Base-by-base conservation (phyloP, 2,797 vertebrate genomes). In the Antennarius maculatus region DNA sequence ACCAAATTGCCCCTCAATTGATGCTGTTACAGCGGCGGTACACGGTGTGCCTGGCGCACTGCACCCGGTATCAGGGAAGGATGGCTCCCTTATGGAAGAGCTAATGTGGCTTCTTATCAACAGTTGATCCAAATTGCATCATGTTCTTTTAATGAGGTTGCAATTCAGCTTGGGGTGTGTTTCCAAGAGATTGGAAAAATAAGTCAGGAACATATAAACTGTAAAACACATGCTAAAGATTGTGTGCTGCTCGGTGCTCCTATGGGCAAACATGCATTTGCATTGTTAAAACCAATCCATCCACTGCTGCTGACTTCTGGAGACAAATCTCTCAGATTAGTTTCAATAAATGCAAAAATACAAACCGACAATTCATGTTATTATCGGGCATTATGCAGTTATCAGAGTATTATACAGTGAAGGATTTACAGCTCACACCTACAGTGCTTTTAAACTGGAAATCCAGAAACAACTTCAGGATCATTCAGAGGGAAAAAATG, bases 141-240 rank as follows among this genome's bases (percentile, higher is more conserved):
- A 86, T 89, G 82, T 88, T 90, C 79, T 84, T 90, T 91, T 86
- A 91, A 91, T 91, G 87, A 82, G 85, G 71, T 69, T 81, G 72
- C 77, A 59, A 67, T 87, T 82, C 50, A 55, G 74, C 79, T 83
- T 12, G 45, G 78, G 73, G 49, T 53, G 67, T 76, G 65, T 79
- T 79, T 70, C 50, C 45, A 41, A 11, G 71, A 13, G 54, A 77
- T 55, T 77, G 75, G 43, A 77, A 61, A 68, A 71, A 74, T 71
- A 60, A 65, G 60, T 81, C 59, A 54, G 41, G 37, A 39, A 39
- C 48, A 14, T 50, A 50, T 16, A 14, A 4, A 13, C 37, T 54
- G 9, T 6, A 37, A 17, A 27, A 29, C 39, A 60, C 18, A 54
- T n/a, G 27, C 1, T 46, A n/a, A 3, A 14, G 10, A 60, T 29